Evolutionary conservation across 2,888 invertebrate species (phyloP).

Genomic region (Perithous albicinctus): DNA sequence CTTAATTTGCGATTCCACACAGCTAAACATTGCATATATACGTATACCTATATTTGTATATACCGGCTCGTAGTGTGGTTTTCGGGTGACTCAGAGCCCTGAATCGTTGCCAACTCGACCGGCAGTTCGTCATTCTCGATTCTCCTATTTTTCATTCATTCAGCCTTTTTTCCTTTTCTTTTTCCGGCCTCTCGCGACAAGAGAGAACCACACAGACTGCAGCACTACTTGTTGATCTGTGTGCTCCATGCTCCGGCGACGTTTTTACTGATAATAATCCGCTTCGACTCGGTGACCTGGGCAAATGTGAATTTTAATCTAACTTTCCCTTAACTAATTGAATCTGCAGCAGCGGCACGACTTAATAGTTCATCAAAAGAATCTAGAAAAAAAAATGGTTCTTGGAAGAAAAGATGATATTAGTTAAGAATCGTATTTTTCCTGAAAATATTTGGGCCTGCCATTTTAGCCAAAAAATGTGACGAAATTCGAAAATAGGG

Average conservation of each 20-base stretch:
- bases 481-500: no score
- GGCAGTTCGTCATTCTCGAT: slow-evolving; percentile 62
- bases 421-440: no score
- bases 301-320: slow-evolving; percentile 2
- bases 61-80: slow-evolving; percentile 9
- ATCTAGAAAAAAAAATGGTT: no score
- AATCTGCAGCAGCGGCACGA: not conserved
- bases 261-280: slow-evolving; percentile 32
- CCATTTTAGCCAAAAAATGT: no score
- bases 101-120: slow-evolving; percentile 63
- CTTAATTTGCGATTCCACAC: not conserved
- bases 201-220: slow-evolving; percentile 16
- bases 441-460: no score
- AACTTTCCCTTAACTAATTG: slow-evolving; percentile 3
- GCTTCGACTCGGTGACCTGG: slow-evolving; percentile 5
- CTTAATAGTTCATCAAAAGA: no score
- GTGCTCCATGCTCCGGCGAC: slow-evolving; percentile 19
- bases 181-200: not conserved
- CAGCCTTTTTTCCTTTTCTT: slow-evolving; percentile 21
- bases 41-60: not conserved
- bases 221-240: slow-evolving; percentile 62
- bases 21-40: not conserved
- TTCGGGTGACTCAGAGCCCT: slow-evolving; percentile 22
- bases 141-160: slow-evolving; percentile 57
- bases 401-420: no score